Percentiles rank a stretch among this genome's conserved stretches.
Evolutionary conservation across 2,797 vertebrate genomes (phyloP).

Genomic region (Aplochiton taeniatus): DNA sequence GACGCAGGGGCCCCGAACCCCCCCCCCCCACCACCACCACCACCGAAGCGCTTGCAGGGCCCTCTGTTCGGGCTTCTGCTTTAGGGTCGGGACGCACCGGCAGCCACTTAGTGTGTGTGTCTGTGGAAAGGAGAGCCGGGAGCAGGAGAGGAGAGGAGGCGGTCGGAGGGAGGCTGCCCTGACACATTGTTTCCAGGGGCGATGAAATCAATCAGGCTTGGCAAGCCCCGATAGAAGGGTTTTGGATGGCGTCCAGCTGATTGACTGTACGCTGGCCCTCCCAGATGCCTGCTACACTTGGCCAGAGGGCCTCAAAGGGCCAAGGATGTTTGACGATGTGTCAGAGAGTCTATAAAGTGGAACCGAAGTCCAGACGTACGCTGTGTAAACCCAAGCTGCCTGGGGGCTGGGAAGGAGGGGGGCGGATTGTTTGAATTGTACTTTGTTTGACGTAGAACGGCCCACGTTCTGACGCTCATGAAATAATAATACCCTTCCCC

Average conservation of each 20-base stretch:
- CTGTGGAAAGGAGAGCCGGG: conserved; percentile 15
- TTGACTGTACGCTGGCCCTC: conserved; percentile 1
- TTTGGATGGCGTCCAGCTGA: conserved; percentile 7
- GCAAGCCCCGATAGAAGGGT: not conserved
- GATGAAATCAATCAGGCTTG: conserved; percentile 25
- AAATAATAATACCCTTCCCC: not conserved
- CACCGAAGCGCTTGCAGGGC: not conserved
- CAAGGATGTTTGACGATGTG: conserved; percentile 19
- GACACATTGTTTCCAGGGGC: conserved; percentile 23
- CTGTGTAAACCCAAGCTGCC: not conserved
- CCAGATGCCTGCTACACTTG: conserved; percentile 5
- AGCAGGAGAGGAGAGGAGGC: not conserved
- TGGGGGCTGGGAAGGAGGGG: not conserved
- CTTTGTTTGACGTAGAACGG: not conserved
- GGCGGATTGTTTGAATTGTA: not conserved
- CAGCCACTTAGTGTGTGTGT: conserved; percentile 13
- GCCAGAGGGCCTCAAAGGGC: conserved; percentile 5
- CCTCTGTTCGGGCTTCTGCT: not conserved
- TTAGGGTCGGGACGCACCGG: not conserved
- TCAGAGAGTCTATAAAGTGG: conserved; percentile 27
- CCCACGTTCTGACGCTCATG: not conserved
- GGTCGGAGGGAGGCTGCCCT: not conserved
- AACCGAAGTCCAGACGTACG: conserved; percentile 4
- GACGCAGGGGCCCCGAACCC: too few relatives aligned
- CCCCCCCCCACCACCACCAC: too few relatives aligned